phyloP scores from a whole-genome alignment of 1,140 invertebrate species.

The Asobara japonica region DNA sequence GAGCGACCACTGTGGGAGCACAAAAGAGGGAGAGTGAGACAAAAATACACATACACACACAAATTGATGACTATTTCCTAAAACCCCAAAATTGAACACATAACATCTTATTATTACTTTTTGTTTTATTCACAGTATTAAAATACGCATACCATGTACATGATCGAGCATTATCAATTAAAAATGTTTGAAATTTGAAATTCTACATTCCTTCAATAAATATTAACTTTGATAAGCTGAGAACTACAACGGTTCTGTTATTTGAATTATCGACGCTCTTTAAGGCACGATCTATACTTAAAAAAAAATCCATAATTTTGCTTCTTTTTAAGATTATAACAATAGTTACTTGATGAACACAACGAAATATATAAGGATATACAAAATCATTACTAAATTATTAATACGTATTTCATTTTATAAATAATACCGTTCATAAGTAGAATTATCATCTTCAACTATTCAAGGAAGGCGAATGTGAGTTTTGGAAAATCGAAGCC shows the following conservation, averaged over 20 bases:
- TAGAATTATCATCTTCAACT: slow-evolving; percentile 43
- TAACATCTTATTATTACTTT: slow-evolving; percentile 42
- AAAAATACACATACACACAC: neutral
- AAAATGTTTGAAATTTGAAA: slow-evolving; percentile 36
- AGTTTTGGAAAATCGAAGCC: too few species aligned
- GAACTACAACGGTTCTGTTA: neutral
- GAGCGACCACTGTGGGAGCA: too few species aligned
- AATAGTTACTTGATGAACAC: slow-evolving; percentile 52
- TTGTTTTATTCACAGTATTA: slow-evolving; percentile 51
- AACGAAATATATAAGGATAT: slow-evolving; percentile 44
- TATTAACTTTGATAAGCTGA: slow-evolving; percentile 12
- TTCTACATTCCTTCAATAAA: neutral
- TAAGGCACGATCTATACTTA: slow-evolving; percentile 48
- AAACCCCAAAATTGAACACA: slow-evolving; percentile 4
- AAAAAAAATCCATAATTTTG: slow-evolving; percentile 32
- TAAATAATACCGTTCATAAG: slow-evolving; percentile 54
- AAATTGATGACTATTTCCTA: neutral
- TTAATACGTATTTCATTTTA: slow-evolving; percentile 42
- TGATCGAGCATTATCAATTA: slow-evolving; percentile 34
- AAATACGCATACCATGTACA: slow-evolving; percentile 43
- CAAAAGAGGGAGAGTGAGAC: too few species aligned
- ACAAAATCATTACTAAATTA: slow-evolving; percentile 50
- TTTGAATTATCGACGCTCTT: slow-evolving; percentile 34
- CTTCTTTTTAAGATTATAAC: slow-evolving; percentile 42
- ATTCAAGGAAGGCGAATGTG: too few species aligned